Evolutionary conservation across 2,113 vertebrate species (phyloP).

Genomic region (Lasiurus borealis): DNA sequence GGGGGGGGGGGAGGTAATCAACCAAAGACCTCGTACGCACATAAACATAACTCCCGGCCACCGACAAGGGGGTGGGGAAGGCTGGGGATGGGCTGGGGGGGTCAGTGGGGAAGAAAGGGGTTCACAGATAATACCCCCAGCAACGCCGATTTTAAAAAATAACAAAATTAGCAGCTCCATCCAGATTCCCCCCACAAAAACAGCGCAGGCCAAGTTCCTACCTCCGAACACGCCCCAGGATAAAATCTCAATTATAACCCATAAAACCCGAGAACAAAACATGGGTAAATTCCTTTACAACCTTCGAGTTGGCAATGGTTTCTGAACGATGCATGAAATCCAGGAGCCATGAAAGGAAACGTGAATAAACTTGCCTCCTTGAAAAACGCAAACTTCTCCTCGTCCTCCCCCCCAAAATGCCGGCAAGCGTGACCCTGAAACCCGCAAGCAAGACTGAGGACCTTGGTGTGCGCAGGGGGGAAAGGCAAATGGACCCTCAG

Average conservation of each 20-base stretch:
- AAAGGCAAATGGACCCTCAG: not conserved
- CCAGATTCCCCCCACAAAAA: too few species aligned
- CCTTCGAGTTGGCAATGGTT: not conserved
- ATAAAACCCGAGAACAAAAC: not conserved
- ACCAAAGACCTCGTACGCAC: too few species aligned
- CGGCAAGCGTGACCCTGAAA: not conserved
- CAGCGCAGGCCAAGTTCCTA: too few species aligned
- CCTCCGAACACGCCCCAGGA: not conserved
- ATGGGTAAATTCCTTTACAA: not conserved
- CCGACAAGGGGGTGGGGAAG: too few species aligned
- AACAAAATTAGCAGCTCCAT: too few species aligned
- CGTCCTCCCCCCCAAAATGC: not conserved
- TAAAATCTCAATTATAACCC: not conserved
- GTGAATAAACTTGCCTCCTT: not conserved
- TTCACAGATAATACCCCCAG: too few species aligned
- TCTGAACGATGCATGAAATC: not conserved
- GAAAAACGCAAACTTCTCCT: not conserved
- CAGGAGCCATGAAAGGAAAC: conserved; percentile 1
- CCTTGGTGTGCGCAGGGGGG: not conserved
- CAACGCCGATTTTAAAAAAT: too few species aligned
- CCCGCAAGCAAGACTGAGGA: not conserved
- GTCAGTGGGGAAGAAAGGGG: too few species aligned
- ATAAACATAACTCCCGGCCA: too few species aligned
- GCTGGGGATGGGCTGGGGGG: too few species aligned
- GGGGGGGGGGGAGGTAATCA: too few species aligned